Evolutionary conservation across 1,140 invertebrate genomes (phyloP), one percentile per base, ranked within the genome.

Genomic region (Drosophila rufa): DNA sequence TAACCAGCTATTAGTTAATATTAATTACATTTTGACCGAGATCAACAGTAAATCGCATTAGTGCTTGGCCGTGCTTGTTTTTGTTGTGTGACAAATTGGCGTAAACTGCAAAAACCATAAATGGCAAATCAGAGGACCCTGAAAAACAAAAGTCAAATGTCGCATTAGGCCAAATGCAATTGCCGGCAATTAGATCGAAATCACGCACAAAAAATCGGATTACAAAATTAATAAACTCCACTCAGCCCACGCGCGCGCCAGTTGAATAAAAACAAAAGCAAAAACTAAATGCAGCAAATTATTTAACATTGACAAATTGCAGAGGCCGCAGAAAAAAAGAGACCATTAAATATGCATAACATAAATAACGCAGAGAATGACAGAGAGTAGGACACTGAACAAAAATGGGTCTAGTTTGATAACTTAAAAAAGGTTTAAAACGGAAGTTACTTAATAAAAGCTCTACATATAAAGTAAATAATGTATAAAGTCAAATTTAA

Each of bases 341-440:
- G 61, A 36, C 58, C 60, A 87, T 87, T 80, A 87, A 87, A 90
- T 85, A 87, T 87, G 80, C 65, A 87, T 84, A 58, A 75, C 71
- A 75, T 81, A 75, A 82, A 81, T 68, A 57, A 74, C 62, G 53
- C 45, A 46, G 36, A 50, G 45, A 47, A 38, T 11, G 25, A 22
- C 38, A 61, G 38, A 56, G 17, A 43, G 58, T 7, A 2, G 1
- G 15, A 19, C 36, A 56, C 19, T 2, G 6, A 19, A 19, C 19
- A 17, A 36, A 53, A 53, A 19, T 0, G 0, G 7, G 4, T 14
- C 11, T 53, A 4, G 22, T 25, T 25, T 25, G 3, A 25, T 3
- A 22, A 22, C 27, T 9, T 12, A 7, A 7, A 25, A 6, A 14
- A 22, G 11, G 4, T 3, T 1, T 2, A 1, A n/a, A 30, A 12